phyloP scores from a whole-genome alignment of 1,140 invertebrate genomes.

The Apis dorsata region DNA sequence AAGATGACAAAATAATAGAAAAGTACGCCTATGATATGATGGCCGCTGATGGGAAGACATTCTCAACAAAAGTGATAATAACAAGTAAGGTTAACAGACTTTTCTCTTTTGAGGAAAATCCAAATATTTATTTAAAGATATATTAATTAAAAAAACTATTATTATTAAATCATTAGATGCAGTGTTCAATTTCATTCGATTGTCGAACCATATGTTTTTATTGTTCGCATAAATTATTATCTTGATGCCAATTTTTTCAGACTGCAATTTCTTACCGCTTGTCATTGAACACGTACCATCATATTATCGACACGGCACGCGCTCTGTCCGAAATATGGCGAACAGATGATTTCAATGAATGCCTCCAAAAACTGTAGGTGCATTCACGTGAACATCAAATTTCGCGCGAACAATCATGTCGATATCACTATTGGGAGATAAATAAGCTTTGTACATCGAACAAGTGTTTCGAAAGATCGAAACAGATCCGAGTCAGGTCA shows the following conservation, averaged over 20 bases:
- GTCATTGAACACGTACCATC: conserved; percentile 46
- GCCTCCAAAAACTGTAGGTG: conserved; percentile 6
- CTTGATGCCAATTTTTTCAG: conserved; percentile 12
- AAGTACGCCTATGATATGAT: too few relatives aligned
- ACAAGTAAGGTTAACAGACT: too few relatives aligned
- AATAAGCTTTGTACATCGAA: conserved; percentile 32
- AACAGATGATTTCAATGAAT: conserved; percentile 64
- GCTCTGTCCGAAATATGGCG: conserved; percentile 69
- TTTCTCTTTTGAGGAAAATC: too few relatives aligned
- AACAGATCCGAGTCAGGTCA: background rate
- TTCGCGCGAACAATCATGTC: background rate
- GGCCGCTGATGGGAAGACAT: too few relatives aligned
- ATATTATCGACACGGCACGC: conserved; percentile 67
- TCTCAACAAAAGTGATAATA: too few relatives aligned
- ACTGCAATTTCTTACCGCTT: conserved; percentile 26
- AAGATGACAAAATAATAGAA: too few relatives aligned
- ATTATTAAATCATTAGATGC: background rate
- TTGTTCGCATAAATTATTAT: conserved; percentile 57
- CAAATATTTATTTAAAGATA: too few relatives aligned
- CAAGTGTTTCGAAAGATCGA: background rate
- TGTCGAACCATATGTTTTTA: conserved; percentile 27
- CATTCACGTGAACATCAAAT: conserved; percentile 38
- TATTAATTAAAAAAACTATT: background rate
- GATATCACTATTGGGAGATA: conserved; percentile 30
- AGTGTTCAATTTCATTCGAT: conserved; percentile 7